Evolutionary conservation across 1,140 invertebrate genomes (phyloP).

Genomic region (Cotesia glomerata): DNA sequence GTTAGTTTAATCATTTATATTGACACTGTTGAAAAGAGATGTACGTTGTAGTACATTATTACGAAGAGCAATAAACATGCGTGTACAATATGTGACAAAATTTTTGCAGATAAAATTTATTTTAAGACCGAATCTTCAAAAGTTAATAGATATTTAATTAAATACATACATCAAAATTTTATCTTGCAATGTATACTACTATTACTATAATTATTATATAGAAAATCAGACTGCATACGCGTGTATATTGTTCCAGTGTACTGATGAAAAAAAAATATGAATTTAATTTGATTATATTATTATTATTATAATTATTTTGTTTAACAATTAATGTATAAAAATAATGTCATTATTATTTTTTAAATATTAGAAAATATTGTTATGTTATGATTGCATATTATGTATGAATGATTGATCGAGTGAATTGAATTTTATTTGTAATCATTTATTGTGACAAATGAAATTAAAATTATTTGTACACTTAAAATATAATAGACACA

Average conservation of each 20-base stretch:
- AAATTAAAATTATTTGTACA: slow-evolving; percentile 26
- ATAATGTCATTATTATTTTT: no score
- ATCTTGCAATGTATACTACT: background rate
- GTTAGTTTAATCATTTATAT: slow-evolving; percentile 39
- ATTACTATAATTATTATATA: no score
- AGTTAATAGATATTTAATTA: background rate
- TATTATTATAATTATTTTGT: no score
- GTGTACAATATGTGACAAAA: slow-evolving; percentile 8
- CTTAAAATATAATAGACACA: slow-evolving; percentile 22
- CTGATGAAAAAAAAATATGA: no score
- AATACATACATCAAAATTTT: background rate
- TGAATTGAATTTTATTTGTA: background rate
- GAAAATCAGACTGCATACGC: no score
- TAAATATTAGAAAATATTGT: no score
- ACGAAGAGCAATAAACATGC: background rate
- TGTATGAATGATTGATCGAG: background rate
- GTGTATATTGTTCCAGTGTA: no score
- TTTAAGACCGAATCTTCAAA: slow-evolving; percentile 6
- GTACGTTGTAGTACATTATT: slow-evolving; percentile 58
- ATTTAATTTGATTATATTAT: no score
- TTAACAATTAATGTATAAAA: no score
- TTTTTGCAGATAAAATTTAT: background rate
- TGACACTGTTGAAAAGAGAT: slow-evolving; percentile 35
- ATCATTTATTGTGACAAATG: background rate
- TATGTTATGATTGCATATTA: no score